Percentiles rank a stretch among this genome's conserved stretches.
Evolutionary conservation across 1,140 invertebrate genomes (phyloP).

Genomic region (Dendrolimus punctatus): DNA sequence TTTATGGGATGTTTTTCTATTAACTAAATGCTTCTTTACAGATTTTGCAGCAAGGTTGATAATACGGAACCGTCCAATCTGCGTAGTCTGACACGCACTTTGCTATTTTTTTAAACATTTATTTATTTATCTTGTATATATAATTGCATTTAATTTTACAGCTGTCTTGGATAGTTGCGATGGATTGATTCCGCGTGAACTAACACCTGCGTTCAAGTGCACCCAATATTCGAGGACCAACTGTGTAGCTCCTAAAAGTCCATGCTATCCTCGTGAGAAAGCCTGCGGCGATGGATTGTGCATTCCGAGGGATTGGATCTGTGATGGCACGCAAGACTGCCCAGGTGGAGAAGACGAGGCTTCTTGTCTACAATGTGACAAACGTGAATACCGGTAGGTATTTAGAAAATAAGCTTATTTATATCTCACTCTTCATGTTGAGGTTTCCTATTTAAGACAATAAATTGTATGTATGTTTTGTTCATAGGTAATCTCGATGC

Average conservation of each 20-base stretch:
- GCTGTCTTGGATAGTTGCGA: constrained; percentile 74
- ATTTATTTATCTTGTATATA: too few species aligned
- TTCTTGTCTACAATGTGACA: constrained; percentile 72
- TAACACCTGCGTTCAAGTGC: constrained; percentile 72
- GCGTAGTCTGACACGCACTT: too few species aligned
- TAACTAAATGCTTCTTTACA: too few species aligned
- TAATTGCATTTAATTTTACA: constrained; percentile 16
- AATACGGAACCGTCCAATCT: too few species aligned
- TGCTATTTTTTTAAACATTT: not conserved
- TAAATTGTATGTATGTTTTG: too few species aligned
- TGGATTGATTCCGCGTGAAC: constrained; percentile 70
- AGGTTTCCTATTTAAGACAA: too few species aligned
- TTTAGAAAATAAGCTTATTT: too few species aligned
- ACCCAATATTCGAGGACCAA: constrained; percentile 74
- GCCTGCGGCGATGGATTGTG: constrained; percentile 77
- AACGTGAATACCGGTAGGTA: constrained; percentile 70
- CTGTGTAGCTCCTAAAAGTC: constrained; percentile 52
- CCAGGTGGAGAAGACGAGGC: constrained; percentile 76
- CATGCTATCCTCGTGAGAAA: constrained; percentile 73
- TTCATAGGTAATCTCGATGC: too few species aligned
- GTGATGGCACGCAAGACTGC: constrained; percentile 79
- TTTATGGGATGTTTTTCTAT: too few species aligned
- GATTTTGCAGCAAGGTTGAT: too few species aligned
- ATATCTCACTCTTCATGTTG: too few species aligned
- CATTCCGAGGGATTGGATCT: constrained; percentile 76